Percentiles rank a stretch among this genome's conserved stretches.
These are phyloP conservation scores for Idaea biselata DNA, from an alignment of 2,888 invertebrate genomes.

Conservation along the genomic window DNA sequence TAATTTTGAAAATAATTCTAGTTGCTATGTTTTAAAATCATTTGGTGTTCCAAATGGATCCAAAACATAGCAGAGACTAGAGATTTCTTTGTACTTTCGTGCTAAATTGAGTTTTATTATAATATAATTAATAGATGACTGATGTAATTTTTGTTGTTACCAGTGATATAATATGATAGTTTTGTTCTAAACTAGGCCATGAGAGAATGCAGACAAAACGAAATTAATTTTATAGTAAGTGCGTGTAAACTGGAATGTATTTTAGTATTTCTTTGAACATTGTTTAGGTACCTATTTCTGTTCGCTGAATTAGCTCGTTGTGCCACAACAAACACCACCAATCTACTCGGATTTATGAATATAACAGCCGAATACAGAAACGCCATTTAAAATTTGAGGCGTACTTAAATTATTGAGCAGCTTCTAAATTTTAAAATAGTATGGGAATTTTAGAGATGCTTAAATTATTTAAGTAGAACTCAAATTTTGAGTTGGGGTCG, in stretches of 20 bases:
- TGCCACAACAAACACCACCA: background rate
- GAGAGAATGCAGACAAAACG: slow-evolving; percentile 23
- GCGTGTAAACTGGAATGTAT: slow-evolving; percentile 9
- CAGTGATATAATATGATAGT: slow-evolving; percentile 32
- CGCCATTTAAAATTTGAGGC: too few relatives aligned
- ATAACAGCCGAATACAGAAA: too few relatives aligned
- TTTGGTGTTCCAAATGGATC: too few relatives aligned
- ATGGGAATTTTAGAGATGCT: too few relatives aligned
- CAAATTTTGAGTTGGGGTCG: too few relatives aligned
- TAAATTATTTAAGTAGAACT: too few relatives aligned
- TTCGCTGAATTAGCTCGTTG: background rate
- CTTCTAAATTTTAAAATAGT: too few relatives aligned
- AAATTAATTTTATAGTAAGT: slow-evolving; percentile 20
- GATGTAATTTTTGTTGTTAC: slow-evolving; percentile 32
- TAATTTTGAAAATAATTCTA: too few relatives aligned
- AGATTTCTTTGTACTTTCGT: too few relatives aligned
- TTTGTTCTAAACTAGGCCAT: slow-evolving; percentile 32
- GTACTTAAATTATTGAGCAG: too few relatives aligned
- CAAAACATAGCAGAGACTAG: too few relatives aligned
- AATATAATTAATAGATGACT: slow-evolving; percentile 13
- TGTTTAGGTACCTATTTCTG: background rate
- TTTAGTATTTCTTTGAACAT: background rate
- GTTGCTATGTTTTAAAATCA: too few relatives aligned
- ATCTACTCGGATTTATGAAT: background rate
- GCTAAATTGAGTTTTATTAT: background rate